phyloP scores from a whole-genome alignment of 2,113 vertebrate genomes.

The Prunella fulvescens region DNA sequence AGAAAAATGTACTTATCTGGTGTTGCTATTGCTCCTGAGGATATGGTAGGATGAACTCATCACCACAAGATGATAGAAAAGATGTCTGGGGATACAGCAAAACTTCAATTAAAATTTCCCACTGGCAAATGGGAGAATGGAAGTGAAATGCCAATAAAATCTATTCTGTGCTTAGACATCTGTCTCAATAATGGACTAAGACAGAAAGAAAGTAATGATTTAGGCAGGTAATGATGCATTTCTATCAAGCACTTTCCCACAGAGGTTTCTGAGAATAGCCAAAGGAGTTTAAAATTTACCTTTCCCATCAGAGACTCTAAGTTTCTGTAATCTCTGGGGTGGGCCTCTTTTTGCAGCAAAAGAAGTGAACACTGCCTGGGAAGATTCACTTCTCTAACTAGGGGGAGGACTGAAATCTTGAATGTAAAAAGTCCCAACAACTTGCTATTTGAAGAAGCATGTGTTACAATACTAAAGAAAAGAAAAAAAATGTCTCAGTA shows the following conservation, averaged over 20 bases:
- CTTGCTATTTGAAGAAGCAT: neutral
- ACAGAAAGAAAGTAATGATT: neutral
- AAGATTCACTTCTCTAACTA: neutral
- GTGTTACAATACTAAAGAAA: neutral
- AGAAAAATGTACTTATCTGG: neutral
- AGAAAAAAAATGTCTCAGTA: neutral
- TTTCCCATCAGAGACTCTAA: neutral
- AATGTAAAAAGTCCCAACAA: neutral
- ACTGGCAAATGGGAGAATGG: neutral
- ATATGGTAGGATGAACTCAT: neutral
- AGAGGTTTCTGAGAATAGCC: neutral
- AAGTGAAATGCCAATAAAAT: neutral
- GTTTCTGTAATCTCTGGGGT: neutral
- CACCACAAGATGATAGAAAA: neutral
- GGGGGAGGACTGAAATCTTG: neutral
- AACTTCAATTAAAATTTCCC: neutral
- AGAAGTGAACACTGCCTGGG: neutral
- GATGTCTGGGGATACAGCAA: neutral
- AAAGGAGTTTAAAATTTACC: neutral
- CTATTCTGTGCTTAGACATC: neutral
- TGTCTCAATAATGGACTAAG: neutral
- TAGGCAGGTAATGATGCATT: neutral
- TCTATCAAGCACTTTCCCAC: neutral
- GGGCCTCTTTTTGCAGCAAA: neutral
- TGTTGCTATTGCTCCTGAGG: neutral